Evolutionary conservation across 2,888 invertebrate genomes (phyloP).

Genomic region (Parnassius apollo): DNA sequence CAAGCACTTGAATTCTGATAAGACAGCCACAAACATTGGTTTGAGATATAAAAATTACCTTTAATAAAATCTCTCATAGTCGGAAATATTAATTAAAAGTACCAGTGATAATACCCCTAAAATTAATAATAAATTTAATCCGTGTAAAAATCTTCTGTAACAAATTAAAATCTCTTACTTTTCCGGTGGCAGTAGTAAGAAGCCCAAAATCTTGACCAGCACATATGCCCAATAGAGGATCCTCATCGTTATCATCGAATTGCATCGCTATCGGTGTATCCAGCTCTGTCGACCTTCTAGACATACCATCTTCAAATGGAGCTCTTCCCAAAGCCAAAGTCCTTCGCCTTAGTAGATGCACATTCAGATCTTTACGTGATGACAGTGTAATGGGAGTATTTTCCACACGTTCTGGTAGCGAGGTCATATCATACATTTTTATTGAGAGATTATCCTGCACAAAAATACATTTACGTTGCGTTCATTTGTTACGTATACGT

Average conservation of each 20-base stretch:
- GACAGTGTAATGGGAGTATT: constrained; percentile 44
- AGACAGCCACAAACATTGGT: too few species aligned
- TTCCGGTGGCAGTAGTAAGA: constrained; percentile 91
- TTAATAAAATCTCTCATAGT: neutral
- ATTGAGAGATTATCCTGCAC: constrained; percentile 64
- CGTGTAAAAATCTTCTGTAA: too few species aligned
- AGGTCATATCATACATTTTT: constrained; percentile 61
- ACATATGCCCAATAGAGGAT: constrained; percentile 88
- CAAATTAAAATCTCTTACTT: constrained; percentile 70
- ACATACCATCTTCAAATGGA: constrained; percentile 60
- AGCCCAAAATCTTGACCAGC: constrained; percentile 96
- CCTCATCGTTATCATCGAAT: constrained; percentile 84
- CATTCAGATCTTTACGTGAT: constrained; percentile 57
- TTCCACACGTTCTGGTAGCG: constrained; percentile 41
- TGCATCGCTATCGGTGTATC: constrained; percentile 80
- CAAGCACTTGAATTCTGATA: too few species aligned
- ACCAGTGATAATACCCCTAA: too few species aligned
- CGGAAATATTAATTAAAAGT: neutral
- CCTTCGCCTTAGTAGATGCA: constrained; percentile 62
- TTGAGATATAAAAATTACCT: too few species aligned
- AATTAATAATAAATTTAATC: too few species aligned
- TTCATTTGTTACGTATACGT: too few species aligned
- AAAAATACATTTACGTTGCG: too few species aligned
- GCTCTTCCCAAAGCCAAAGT: constrained; percentile 64
- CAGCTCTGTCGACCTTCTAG: constrained; percentile 55